Base-by-base conservation (phyloP, 2,888 invertebrate genomes). In the Aphodius sticticus region DNA sequence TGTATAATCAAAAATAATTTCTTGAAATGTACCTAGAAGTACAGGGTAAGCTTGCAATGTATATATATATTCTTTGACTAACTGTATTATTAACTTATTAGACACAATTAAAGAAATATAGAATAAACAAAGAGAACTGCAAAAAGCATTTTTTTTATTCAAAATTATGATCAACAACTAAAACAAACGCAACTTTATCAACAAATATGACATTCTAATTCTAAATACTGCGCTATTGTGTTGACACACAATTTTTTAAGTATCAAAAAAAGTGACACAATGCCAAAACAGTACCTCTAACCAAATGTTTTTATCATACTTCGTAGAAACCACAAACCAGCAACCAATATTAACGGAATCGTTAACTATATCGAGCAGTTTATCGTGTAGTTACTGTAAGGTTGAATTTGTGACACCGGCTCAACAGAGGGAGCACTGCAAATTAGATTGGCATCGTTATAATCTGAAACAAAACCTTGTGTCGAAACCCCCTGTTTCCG, bases 371-470 rank as follows among this genome's bases (percentile, higher is more conserved):
- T 53, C 53, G 12, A 53, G 53, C 53, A 53, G 14, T 76, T 76
- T 91, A 70, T 88, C 89, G 76, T 92, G 92, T 84, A 92, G 91
- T 0, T 91, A 90, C 84, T 92, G 92, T 81, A 89, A 89, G 69
- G 86, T 90, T 0, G 85, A 88, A 75, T 95, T 95, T 85, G 90
- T 91, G 37, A 90, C 92, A 76, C 87, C 92, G 75, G 89, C 90
- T 0, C 91, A 93, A 80, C 95, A 96, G 87, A 92, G 93, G 15
- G 91, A 93, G 6, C 96, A 96, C 87, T 96, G 95, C 86, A 95
- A 95, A 86, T 90, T 95, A 69, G 96, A 96, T 86, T 96, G 96
- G 96, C 96, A 96, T 87, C 92, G 95, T 3, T 95, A 95, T 85
- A 96, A 96, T 88, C 89, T 96, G 69, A 95, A 95, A 85, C 92